phyloP scores from a whole-genome alignment of 1,140 invertebrate species.

The Spodoptera litura region DNA sequence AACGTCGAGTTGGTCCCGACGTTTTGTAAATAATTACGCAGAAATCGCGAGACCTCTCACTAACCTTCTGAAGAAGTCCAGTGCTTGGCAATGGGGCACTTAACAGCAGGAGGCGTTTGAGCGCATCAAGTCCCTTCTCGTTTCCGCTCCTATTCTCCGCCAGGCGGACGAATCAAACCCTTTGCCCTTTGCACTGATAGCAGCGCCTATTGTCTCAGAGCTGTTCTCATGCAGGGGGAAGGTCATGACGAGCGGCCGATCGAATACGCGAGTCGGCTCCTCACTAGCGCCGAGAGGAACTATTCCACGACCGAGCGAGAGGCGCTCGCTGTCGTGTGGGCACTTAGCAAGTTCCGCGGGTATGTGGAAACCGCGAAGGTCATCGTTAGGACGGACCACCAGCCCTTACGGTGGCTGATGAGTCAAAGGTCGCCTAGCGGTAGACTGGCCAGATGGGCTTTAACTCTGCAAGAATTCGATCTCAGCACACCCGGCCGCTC shows the following conservation, averaged over 20 bases:
- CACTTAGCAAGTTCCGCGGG: no score
- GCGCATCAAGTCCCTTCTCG: slow-evolving; percentile 18
- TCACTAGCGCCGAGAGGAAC: no score
- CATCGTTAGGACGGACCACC: slow-evolving; percentile 8
- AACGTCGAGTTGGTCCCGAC: no score
- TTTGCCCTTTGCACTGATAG: slow-evolving; percentile 65
- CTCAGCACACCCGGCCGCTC: background rate
- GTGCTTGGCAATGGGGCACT: no score
- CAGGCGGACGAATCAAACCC: slow-evolving; percentile 59
- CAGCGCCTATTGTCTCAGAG: slow-evolving; percentile 67
- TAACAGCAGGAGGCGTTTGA: slow-evolving; percentile 44
- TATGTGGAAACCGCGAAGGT: background rate
- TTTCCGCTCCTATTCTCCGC: slow-evolving; percentile 41
- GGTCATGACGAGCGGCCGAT: no score
- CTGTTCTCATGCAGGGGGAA: slow-evolving; percentile 42
- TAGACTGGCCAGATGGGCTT: slow-evolving; percentile 74
- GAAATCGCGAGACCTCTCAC: no score
- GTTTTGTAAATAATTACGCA: no score
- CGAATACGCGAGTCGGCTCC: no score
- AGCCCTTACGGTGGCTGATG: slow-evolving; percentile 66
- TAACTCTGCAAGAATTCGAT: slow-evolving; percentile 57
- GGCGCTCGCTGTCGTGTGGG: no score
- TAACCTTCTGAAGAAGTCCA: no score
- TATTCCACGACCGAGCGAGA: no score
- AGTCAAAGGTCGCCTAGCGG: slow-evolving; percentile 69